Conservation (phyloP, 2,797 vertebrate genomes). For the Danionella dracula region DNA sequence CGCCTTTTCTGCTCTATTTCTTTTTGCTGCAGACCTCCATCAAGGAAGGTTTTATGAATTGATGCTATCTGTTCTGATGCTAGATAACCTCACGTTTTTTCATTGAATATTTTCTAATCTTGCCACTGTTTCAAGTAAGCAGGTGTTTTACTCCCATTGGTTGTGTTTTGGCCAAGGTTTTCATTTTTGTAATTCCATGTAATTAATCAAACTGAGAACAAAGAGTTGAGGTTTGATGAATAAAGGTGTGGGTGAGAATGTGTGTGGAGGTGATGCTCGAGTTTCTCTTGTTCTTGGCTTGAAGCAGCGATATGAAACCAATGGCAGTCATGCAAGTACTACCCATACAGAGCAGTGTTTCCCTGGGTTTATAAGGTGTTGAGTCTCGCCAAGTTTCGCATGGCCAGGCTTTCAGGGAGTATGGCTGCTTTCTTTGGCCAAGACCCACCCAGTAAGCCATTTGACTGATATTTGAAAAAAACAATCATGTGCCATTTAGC, state of each 20-base stretch:
- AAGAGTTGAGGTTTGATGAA: neutral
- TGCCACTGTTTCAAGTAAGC: neutral
- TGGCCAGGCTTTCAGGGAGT: too few relatives aligned
- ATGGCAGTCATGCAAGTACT: neutral
- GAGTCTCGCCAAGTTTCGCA: too few relatives aligned
- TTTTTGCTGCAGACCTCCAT: neutral
- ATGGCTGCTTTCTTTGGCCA: too few relatives aligned
- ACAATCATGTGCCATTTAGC: too few relatives aligned
- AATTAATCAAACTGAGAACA: conserved; percentile 2
- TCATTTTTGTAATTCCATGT: neutral
- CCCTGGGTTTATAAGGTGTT: too few relatives aligned
- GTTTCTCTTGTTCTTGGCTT: neutral
- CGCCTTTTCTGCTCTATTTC: neutral
- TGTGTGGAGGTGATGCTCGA: neutral
- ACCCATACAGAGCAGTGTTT: too few relatives aligned
- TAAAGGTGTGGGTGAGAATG: neutral
- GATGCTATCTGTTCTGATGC: neutral
- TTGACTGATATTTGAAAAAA: too few relatives aligned
- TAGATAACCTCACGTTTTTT: neutral
- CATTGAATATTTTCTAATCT: neutral
- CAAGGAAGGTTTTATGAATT: neutral
- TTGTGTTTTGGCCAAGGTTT: neutral
- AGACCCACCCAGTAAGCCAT: too few relatives aligned
- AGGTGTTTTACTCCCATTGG: neutral
- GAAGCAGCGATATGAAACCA: neutral